Evolutionary conservation across 1,140 invertebrate species (phyloP).

Genomic region (Whitmania pigra): DNA sequence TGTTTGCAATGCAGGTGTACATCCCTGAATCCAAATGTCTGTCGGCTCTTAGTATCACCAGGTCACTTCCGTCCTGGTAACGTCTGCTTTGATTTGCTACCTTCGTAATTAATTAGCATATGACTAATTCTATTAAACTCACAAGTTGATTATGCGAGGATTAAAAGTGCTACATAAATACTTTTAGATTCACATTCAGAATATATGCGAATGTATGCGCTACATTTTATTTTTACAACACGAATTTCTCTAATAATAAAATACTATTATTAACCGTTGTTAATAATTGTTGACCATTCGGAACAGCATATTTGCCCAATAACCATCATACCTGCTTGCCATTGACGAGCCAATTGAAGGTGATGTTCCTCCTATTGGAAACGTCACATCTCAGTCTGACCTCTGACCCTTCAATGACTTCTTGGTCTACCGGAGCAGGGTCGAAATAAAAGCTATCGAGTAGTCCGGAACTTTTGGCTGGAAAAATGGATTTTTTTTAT

Average conservation of each 20-base stretch:
- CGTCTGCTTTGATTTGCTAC: conserved; percentile 50
- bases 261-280: too few species aligned
- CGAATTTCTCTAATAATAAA: neutral
- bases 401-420: conserved; percentile 48
- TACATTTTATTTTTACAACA: neutral
- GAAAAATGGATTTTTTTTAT: neutral
- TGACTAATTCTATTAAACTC: neutral
- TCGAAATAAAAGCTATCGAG: conserved; percentile 50
- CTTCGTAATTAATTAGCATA: conserved; percentile 23
- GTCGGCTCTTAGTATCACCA: conserved; percentile 49
- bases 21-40: conserved; percentile 49
- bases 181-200: neutral
- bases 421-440: conserved; percentile 46
- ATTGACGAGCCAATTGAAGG: conserved; percentile 50
- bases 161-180: neutral
- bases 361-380: conserved; percentile 45
- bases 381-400: conserved; percentile 50
- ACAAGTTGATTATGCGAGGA: neutral
- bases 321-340: conserved; percentile 3
- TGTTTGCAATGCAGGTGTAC: conserved; percentile 53
- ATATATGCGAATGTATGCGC: neutral
- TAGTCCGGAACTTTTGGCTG: conserved; percentile 27
- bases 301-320: neutral
- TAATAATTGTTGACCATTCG: too few species aligned
- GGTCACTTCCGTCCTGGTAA: conserved; percentile 49